Conservation (phyloP, 2,888 invertebrate genomes). For the Drosophila melanosoma region DNA sequence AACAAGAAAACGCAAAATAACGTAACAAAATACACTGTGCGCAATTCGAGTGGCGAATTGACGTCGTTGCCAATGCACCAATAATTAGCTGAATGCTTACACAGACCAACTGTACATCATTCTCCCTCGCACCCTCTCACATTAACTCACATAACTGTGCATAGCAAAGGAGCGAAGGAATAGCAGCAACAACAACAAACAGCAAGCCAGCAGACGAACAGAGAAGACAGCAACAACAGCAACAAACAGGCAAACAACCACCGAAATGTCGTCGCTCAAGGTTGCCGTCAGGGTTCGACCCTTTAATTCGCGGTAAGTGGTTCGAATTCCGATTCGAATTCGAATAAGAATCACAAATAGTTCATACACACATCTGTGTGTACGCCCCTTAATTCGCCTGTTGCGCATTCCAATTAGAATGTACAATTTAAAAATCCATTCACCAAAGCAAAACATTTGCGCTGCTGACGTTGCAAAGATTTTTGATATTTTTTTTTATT, state of each 20-base stretch:
- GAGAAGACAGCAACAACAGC: constrained; percentile 1
- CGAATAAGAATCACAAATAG: constrained; percentile 21
- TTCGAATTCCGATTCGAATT: constrained; percentile 20
- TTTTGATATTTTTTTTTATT: constrained; percentile 7
- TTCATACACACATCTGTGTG: neutral
- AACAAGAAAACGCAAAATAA: constrained; percentile 39
- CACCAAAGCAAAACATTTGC: constrained; percentile 23
- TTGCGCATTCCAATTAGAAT: constrained; percentile 54
- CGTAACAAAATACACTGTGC: constrained; percentile 49
- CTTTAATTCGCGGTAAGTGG: constrained; percentile 92
- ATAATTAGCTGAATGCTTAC: constrained; percentile 22
- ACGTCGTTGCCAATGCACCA: constrained; percentile 29
- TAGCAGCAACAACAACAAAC: constrained; percentile 31
- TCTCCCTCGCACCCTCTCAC: constrained; percentile 10
- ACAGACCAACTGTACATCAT: constrained; percentile 39
- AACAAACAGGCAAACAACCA: constrained; percentile 41
- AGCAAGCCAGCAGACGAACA: constrained; percentile 6
- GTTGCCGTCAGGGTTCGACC: constrained; percentile 96
- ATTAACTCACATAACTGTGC: constrained; percentile 33
- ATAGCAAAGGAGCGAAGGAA: constrained; percentile 52
- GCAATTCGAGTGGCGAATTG: constrained; percentile 37
- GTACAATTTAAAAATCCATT: constrained; percentile 20
- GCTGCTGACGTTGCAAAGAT: constrained; percentile 49
- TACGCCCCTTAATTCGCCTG: constrained; percentile 59
- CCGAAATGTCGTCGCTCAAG: constrained; percentile 94